Base-by-base conservation (phyloP, 2,888 invertebrate species). In the Coremacera marginata region DNA sequence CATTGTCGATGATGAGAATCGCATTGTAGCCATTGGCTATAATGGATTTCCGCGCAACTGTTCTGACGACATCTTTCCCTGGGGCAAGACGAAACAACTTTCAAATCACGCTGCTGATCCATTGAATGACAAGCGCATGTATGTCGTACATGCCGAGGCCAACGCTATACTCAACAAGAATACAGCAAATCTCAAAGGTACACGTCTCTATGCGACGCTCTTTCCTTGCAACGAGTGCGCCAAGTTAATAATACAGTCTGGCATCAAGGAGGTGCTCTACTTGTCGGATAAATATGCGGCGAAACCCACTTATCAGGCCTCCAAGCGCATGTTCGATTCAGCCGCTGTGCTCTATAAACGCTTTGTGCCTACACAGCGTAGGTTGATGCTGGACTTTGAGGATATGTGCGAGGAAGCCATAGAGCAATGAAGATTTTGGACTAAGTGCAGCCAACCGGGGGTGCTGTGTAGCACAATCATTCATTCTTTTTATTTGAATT, bases 181-280 rank as follows among this genome's bases (percentile, higher is more conserved):
- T 87, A 91, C 92, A 0, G 91, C 93, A 0, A 93, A 95, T 90
- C 91, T 98, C 0, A 93, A 92, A 82, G 92, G 93, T 80, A 96
- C 97, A 85, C 92, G 92, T 0, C 93, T 99, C 0, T 99, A 97
- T 86, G 96, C 97, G 0, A 95, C 94, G 0, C 89, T 98, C 22
- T 99, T 98, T 88, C 99, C 99, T 0, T 99, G 99, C 89, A 98
- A 98, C 86, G 98, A 98, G 89, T 99, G 99, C 90, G 96, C 98
- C 0, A 99, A 99, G 89, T 91, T 98, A 49, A 96, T 99, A 49
- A 97, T 99, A 82, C 99, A 99, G 86, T 94, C 97, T 0, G 96
- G 98, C 0, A 96, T 98, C 49, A 92, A 89, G 70, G 92, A 94
- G 85, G 92, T 97, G 2, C 89, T 94, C 14, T 98, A 95, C 86